These are phyloP conservation scores for Centropristis striata DNA, from an alignment of 2,113 vertebrate genomes.

Conservation along the genomic window DNA sequence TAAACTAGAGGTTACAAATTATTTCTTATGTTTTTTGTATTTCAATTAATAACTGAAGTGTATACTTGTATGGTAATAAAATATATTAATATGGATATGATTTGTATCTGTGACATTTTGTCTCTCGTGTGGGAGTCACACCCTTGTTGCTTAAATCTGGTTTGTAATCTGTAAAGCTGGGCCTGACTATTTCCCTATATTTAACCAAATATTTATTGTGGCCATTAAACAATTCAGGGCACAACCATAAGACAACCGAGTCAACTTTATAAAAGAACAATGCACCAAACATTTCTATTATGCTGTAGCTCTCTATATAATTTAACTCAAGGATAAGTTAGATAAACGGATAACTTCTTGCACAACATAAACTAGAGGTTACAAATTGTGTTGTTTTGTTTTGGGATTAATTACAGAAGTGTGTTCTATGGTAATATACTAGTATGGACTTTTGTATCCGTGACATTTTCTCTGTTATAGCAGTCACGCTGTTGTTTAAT, in stretches of 20 bases:
- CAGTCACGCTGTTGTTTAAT: neutral
- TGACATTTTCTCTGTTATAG: neutral
- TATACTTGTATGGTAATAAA: conserved; percentile 55
- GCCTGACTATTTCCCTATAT: neutral
- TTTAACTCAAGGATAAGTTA: conserved; percentile 32
- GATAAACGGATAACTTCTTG: neutral
- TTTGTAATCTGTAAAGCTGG: too few relatives aligned
- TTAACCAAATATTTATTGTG: too few relatives aligned
- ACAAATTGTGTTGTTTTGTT: conserved; percentile 42
- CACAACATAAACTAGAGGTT: conserved; percentile 2
- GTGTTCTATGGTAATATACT: conserved; percentile 49
- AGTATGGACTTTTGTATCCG: too few relatives aligned
- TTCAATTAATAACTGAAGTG: conserved; percentile 29
- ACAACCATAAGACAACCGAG: neutral
- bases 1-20: neutral
- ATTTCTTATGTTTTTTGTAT: conserved; percentile 48
- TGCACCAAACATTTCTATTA: too few relatives aligned
- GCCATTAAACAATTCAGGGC: neutral
- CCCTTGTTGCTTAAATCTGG: neutral
- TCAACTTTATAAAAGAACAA: neutral
- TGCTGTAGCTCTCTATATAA: too few relatives aligned
- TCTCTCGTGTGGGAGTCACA: neutral
- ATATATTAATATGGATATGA: conserved; percentile 26
- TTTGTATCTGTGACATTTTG: neutral
- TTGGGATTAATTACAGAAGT: conserved; percentile 29